Base-by-base conservation (phyloP, 2,113 vertebrate genomes). In the Glareola pratincola region DNA sequence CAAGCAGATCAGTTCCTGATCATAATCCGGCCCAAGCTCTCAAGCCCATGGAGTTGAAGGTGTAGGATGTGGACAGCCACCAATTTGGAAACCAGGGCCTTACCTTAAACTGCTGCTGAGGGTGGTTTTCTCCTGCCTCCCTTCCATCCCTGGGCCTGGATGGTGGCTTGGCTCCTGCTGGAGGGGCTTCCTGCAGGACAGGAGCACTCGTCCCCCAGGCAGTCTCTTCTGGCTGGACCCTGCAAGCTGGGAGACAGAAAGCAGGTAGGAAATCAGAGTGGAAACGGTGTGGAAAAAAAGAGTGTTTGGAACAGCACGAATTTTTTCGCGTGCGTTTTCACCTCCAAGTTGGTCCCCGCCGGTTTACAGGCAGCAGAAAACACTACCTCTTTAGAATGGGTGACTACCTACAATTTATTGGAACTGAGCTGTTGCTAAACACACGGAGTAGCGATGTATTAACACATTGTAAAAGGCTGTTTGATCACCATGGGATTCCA, bases 401-500 rank as follows among this genome's bases (percentile, higher is more conserved):
- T 48, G 66, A 87, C 88, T 94, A 96, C 89, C 84, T 95, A 54
- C 74, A 66, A 45, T 85, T 95, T 96, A 95, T 97, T 97, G 95
- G 87, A 95, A 90, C 32, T 3, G 74, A 88, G 94, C 84, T 90
- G 95, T 94, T 92, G 94, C 95, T 95, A 95, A 97, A 95, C 92
- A 94, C 95, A 91, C 17, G 87, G 95, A 92, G 89, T 91, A 95
- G 91, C 36, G 14, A 78, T 73, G 81, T 95, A 95, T 97, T 96
- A 97, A 95, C 95, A 96, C 94, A 76, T 85, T 95, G 94, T 96
- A 97, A 97, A 97, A 91, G 91, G 91, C 89, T 82, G 92, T 97
- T 97, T 97, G 96, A 97, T 97, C 96, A 57, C 97, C 81, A 91
- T 94, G 94, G 92, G 95, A 96, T 95, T 96, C 92, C 95, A 97